A percentile compares a stretch with the other conserved stretches of the same genome.
Evolutionary conservation across 1,140 invertebrate species (phyloP).

Genomic region (Heliothis subflexa): DNA sequence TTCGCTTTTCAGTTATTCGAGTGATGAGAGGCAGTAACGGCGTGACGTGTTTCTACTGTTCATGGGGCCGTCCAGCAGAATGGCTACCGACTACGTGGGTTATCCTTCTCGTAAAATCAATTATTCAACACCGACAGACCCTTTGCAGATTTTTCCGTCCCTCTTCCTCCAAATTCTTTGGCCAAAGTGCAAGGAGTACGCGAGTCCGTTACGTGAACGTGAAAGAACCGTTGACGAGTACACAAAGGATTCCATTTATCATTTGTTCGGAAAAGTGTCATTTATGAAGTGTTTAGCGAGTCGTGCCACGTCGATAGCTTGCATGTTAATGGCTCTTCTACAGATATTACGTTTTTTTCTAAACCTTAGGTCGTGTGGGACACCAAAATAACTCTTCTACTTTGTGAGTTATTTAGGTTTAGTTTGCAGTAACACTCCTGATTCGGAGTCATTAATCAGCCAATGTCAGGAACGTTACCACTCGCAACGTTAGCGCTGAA

Average conservation of each 20-base stretch:
- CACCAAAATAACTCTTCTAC: slow-evolving; percentile 18
- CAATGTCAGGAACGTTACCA: slow-evolving; percentile 34
- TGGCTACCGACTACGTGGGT: slow-evolving; percentile 22
- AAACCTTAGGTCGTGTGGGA: slow-evolving; percentile 16
- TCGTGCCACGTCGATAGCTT: neutral
- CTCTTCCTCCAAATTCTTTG: slow-evolving; percentile 46
- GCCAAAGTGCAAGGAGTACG: slow-evolving; percentile 25
- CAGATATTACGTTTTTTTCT: slow-evolving; percentile 15
- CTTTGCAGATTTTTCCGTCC: slow-evolving; percentile 54
- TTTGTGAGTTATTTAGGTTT: slow-evolving; percentile 37
- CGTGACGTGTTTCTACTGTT: neutral
- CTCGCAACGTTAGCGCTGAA: slow-evolving; percentile 2
- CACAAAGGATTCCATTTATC: slow-evolving; percentile 43
- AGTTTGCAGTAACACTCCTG: slow-evolving; percentile 34
- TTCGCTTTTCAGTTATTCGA: slow-evolving; percentile 1
- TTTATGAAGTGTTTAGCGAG: slow-evolving; percentile 22
- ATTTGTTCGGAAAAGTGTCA: slow-evolving; percentile 33
- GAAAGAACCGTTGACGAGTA: slow-evolving; percentile 39
- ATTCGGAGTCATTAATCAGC: slow-evolving; percentile 43
- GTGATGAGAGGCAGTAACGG: slow-evolving; percentile 4
- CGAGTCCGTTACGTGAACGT: slow-evolving; percentile 46
- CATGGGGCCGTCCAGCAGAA: neutral
- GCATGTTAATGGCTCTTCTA: slow-evolving; percentile 22
- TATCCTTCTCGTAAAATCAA: slow-evolving; percentile 57
- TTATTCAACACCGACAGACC: slow-evolving; percentile 59